phyloP scores from a whole-genome alignment of 2,113 vertebrate genomes.

The Narcine bancroftii region DNA sequence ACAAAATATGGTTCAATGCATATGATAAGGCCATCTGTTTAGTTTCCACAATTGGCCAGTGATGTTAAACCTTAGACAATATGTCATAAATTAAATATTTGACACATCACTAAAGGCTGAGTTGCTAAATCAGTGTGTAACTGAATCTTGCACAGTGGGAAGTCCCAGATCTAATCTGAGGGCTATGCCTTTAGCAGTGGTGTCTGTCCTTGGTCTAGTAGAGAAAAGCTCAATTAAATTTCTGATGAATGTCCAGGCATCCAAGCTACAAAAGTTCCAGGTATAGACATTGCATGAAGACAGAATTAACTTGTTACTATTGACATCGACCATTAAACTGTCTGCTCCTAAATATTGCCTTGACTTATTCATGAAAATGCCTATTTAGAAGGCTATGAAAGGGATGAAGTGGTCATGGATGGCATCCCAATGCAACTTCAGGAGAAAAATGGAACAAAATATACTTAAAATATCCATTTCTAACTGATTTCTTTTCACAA shows the following conservation, averaged over 20 bases:
- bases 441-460: neutral
- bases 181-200: neutral
- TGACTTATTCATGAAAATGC: neutral
- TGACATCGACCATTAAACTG: neutral
- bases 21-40: neutral
- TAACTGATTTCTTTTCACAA: neutral
- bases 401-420: neutral
- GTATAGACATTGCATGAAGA: neutral
- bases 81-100: neutral
- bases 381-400: neutral
- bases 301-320: neutral
- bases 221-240: neutral
- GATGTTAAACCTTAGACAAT: neutral
- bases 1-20: neutral
- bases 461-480: neutral
- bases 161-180: neutral
- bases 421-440: neutral
- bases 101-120: neutral
- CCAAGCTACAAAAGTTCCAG: neutral
- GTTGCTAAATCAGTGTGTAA: slow-evolving; percentile 1
- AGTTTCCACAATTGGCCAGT: neutral
- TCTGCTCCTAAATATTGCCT: neutral
- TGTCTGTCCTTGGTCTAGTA: neutral
- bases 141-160: neutral
- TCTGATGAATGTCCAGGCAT: neutral